Percentiles rank a stretch among this genome's conserved stretches.
These are phyloP conservation scores for Philhelius pedissequus DNA, from an alignment of 2,888 invertebrate genomes.

Conservation along the genomic window DNA sequence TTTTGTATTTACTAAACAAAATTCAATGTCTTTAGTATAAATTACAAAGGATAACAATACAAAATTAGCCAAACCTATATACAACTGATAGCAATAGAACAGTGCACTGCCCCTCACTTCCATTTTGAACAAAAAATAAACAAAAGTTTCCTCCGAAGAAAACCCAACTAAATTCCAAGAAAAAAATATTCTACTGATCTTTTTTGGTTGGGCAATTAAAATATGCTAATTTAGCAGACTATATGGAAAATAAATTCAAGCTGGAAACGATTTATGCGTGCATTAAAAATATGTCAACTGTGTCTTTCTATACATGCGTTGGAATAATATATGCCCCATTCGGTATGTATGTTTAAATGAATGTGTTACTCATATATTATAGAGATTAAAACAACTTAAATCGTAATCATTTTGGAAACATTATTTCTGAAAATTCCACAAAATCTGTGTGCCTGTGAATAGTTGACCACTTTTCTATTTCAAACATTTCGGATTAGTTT, in stretches of 20 bases:
- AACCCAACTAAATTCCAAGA: neutral
- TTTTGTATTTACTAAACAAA: constrained; percentile 54
- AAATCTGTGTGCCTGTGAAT: neutral
- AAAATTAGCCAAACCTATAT: constrained; percentile 43
- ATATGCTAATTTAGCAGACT: constrained; percentile 48
- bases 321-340: neutral
- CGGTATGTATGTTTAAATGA: neutral
- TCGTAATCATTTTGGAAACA: neutral
- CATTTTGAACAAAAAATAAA: neutral
- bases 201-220: constrained; percentile 19
- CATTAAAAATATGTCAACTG: constrained; percentile 5
- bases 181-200: neutral
- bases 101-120: neutral
- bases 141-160: neutral
- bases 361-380: neutral
- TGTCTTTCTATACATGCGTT: neutral
- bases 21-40: constrained; percentile 51
- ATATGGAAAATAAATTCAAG: constrained; percentile 30
- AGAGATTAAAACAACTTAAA: neutral
- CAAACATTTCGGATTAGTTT: neutral
- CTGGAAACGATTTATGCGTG: constrained; percentile 24
- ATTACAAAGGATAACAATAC: constrained; percentile 53
- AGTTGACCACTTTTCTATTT: neutral
- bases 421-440: constrained; percentile 9
- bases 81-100: neutral